phyloP scores from a whole-genome alignment of 1,140 invertebrate genomes.

The Eubasilissa regina region DNA sequence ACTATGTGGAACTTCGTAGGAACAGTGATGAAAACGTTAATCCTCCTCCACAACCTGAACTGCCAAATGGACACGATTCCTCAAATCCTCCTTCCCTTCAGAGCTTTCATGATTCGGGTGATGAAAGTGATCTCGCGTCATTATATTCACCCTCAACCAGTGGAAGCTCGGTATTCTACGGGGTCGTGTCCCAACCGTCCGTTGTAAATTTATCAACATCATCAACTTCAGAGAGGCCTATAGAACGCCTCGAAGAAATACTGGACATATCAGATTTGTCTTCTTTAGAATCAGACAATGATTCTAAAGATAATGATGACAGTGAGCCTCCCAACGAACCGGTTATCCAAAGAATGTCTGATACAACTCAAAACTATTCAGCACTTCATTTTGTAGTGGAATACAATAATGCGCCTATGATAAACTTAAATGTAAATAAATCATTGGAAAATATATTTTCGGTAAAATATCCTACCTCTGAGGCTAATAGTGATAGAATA shows the following conservation, averaged over 20 bases:
- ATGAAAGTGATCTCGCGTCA: not conserved
- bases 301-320: not conserved
- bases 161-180: conserved; percentile 7
- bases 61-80: not conserved
- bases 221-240: not conserved
- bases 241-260: not conserved
- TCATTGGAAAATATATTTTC: not conserved
- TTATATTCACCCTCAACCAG: not conserved
- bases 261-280: conserved; percentile 3
- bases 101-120: not conserved
- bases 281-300: conserved; percentile 11
- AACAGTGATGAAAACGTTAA: too few relatives aligned
- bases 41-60: too few relatives aligned
- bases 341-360: not conserved
- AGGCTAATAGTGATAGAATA: too few relatives aligned
- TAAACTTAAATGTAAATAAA: not conserved
- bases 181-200: not conserved
- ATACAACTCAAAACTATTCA: not conserved
- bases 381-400: conserved; percentile 1
- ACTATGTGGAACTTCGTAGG: too few relatives aligned
- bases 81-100: not conserved
- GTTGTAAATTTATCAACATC: not conserved
- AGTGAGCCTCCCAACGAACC: not conserved
- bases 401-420: not conserved
- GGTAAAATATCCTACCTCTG: too few relatives aligned